These are phyloP conservation scores for Dicranocentrus wangi DNA, from an alignment of 2,888 invertebrate genomes.

Conservation along the genomic window DNA sequence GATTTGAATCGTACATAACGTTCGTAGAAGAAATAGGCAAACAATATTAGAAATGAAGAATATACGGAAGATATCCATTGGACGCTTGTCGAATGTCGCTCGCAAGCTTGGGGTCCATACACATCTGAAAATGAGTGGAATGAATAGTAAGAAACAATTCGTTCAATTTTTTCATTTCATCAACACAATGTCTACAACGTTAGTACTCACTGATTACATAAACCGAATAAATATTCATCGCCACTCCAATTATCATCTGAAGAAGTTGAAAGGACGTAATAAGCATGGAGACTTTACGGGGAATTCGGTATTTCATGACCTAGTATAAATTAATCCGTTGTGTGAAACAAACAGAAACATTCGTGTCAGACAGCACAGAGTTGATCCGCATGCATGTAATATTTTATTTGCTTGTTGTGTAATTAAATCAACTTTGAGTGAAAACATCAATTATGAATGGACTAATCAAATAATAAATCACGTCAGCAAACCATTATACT, in stretches of 20 bases:
- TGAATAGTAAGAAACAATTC: too few relatives aligned
- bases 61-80: slow-evolving; percentile 61
- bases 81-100: slow-evolving; percentile 62
- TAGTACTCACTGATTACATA: slow-evolving; percentile 47
- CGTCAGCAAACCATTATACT: too few relatives aligned
- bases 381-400: neutral
- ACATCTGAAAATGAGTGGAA: slow-evolving; percentile 31
- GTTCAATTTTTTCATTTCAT: neutral
- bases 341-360: neutral
- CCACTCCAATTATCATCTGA: slow-evolving; percentile 96
- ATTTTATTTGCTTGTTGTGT: too few relatives aligned
- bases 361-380: neutral
- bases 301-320: slow-evolving; percentile 89
- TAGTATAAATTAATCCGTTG: too few relatives aligned
- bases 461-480: too few relatives aligned
- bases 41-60: slow-evolving; percentile 56
- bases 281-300: slow-evolving; percentile 88
- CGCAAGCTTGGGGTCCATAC: slow-evolving; percentile 57
- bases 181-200: neutral
- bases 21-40: slow-evolving; percentile 62
- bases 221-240: slow-evolving; percentile 79
- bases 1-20: too few relatives aligned
- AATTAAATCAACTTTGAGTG: too few relatives aligned
- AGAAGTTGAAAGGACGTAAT: slow-evolving; percentile 93
- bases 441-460: too few relatives aligned